Conservation (phyloP, 2,888 invertebrate species). For the Pyrochroa serraticornis region DNA sequence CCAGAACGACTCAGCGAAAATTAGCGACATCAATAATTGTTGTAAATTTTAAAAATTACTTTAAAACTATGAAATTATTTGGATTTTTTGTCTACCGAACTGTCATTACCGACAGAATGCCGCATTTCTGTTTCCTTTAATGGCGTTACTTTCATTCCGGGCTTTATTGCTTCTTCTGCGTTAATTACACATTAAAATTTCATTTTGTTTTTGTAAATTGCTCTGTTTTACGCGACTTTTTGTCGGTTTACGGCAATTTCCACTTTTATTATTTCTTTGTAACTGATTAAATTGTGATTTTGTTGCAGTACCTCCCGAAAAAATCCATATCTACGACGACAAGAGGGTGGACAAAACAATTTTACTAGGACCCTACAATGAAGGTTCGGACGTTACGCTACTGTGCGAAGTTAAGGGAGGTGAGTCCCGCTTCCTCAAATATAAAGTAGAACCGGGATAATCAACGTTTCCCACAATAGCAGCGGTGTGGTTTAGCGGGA, state of each 20-base stretch:
- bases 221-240: constrained; percentile 1
- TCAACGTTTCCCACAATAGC: constrained; percentile 9
- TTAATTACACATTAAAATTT: constrained; percentile 8
- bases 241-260: not conserved
- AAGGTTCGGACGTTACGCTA: constrained; percentile 81
- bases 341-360: constrained; percentile 77
- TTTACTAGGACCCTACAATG: constrained; percentile 82
- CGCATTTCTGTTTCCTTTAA: not conserved
- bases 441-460: not conserved
- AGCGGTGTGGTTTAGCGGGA: constrained; percentile 2
- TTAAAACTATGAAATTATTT: no score
- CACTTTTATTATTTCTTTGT: constrained; percentile 3
- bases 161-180: not conserved
- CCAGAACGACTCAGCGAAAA: not conserved
- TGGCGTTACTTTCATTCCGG: not conserved
- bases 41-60: not conserved
- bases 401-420: constrained; percentile 86
- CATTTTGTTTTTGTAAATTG: constrained; percentile 3
- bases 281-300: constrained; percentile 36
- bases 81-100: no score
- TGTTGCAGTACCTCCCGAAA: constrained; percentile 79
- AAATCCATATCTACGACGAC: constrained; percentile 82
- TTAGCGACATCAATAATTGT: not conserved
- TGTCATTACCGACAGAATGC: no score
- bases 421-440: constrained; percentile 54